Evolutionary conservation across 2,888 invertebrate species (phyloP).

Genomic region (Catocala sponsa): DNA sequence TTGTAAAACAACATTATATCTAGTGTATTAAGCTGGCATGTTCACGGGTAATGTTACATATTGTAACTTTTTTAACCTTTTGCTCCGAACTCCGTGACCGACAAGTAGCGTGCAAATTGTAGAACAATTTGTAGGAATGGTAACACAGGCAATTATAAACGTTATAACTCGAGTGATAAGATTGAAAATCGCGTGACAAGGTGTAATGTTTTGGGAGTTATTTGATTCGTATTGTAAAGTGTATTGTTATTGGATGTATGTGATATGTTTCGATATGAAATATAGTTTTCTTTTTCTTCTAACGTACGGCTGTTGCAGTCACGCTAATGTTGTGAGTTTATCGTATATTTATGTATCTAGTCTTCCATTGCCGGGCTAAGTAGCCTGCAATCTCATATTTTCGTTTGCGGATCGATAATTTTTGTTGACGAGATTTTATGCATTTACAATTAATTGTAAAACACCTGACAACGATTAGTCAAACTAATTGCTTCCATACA

Average conservation of each 20-base stretch:
- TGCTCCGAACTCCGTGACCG: constrained; percentile 40
- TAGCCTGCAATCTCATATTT: too few relatives aligned
- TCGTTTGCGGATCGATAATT: too few relatives aligned
- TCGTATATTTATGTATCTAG: background rate
- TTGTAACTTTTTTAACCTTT: constrained; percentile 39
- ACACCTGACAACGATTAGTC: too few relatives aligned
- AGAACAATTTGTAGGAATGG: constrained; percentile 40
- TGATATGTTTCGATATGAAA: constrained; percentile 6
- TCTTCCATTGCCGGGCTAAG: too few relatives aligned
- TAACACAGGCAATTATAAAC: constrained; percentile 43
- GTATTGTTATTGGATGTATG: constrained; percentile 13
- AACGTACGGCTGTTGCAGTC: background rate
- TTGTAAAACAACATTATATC: constrained; percentile 35
- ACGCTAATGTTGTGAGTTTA: background rate
- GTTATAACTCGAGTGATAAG: constrained; percentile 41
- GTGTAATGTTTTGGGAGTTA: background rate
- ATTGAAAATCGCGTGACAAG: constrained; percentile 40
- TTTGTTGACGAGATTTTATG: too few relatives aligned
- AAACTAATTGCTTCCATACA: too few relatives aligned
- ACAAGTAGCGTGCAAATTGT: constrained; percentile 36
- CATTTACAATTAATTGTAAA: too few relatives aligned
- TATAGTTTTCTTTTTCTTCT: background rate
- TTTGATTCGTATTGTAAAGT: constrained; percentile 9
- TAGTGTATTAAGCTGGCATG: constrained; percentile 44
- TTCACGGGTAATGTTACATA: constrained; percentile 46